Evolutionary conservation across 2,888 invertebrate species (phyloP).

Genomic region (Alitta virens): DNA sequence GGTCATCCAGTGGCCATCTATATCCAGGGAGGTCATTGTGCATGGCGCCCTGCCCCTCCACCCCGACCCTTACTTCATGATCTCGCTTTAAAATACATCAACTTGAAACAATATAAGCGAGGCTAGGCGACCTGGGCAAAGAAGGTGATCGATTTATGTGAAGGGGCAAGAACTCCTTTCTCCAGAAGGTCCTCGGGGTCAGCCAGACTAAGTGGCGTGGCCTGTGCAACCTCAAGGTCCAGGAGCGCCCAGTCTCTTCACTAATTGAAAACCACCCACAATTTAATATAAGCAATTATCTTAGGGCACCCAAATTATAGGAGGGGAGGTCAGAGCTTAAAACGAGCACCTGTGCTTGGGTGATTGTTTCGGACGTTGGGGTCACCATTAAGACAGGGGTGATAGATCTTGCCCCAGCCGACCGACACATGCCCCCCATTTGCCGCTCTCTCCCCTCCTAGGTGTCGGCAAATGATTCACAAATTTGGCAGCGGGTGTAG

Average conservation of each 20-base stretch:
- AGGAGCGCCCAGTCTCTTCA: background rate
- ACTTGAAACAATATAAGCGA: background rate
- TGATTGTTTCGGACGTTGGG: background rate
- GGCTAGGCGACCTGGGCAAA: background rate
- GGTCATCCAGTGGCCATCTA: too few relatives aligned
- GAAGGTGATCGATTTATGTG: background rate
- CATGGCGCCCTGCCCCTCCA: too few relatives aligned
- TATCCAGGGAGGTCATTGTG: too few relatives aligned
- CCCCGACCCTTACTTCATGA: too few relatives aligned
- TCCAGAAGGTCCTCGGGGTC: background rate
- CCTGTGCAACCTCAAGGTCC: too few relatives aligned
- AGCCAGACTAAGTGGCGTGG: too few relatives aligned
- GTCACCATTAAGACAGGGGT: too few relatives aligned
- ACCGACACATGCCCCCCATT: slow-evolving; percentile 1
- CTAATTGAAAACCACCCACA: background rate
- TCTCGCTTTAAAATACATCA: slow-evolving; percentile 1
- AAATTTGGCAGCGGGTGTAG: background rate
- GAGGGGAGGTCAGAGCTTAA: background rate
- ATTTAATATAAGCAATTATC: slow-evolving; percentile 3
- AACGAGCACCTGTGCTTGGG: background rate
- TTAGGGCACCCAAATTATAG: background rate
- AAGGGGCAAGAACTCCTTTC: background rate
- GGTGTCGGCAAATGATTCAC: slow-evolving; percentile 1
- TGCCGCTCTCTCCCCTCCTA: background rate
- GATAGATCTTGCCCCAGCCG: background rate